phyloP scores from a whole-genome alignment of 2,888 invertebrate species.

The Drosophila limbata region DNA sequence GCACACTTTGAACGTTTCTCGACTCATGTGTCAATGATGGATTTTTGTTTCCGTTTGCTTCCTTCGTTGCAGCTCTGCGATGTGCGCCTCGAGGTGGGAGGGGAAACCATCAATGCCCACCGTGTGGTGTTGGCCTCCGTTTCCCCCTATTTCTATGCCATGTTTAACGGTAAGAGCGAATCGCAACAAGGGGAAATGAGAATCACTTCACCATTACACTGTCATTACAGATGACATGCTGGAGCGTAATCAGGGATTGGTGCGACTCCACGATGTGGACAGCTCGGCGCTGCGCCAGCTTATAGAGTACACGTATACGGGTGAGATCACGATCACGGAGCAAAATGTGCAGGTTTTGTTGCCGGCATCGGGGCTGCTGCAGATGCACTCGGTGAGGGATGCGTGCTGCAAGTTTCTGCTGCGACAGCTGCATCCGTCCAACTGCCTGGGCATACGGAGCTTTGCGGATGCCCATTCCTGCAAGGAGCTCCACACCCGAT shows the following conservation, averaged over 20 bases:
- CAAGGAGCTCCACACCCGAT: constrained; percentile 89
- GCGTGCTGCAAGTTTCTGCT: constrained; percentile 92
- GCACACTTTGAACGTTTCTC: constrained; percentile 42
- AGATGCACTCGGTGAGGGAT: constrained; percentile 89
- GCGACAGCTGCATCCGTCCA: constrained; percentile 91
- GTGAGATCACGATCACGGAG: constrained; percentile 89
- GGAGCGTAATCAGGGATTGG: constrained; percentile 84
- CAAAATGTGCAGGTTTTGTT: constrained; percentile 90
- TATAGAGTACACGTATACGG: constrained; percentile 91
- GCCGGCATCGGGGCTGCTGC: constrained; percentile 90
- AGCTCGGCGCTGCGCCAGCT: constrained; percentile 89
- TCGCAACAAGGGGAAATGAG: neutral
- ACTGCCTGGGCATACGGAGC: constrained; percentile 91
- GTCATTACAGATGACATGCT: constrained; percentile 84
- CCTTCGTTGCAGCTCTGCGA: constrained; percentile 84
- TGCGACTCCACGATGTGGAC: constrained; percentile 86
- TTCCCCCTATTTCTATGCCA: constrained; percentile 91
- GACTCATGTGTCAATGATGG: constrained; percentile 41
- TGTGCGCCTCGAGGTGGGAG: constrained; percentile 89
- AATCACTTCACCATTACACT: neutral
- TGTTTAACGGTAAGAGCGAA: constrained; percentile 85
- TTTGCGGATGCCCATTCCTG: constrained; percentile 90
- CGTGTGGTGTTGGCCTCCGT: constrained; percentile 91
- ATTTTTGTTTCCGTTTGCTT: constrained; percentile 23
- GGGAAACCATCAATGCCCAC: constrained; percentile 89